Conservation (phyloP, 2,888 invertebrate species). For the Pyrrhosoma nymphula region DNA sequence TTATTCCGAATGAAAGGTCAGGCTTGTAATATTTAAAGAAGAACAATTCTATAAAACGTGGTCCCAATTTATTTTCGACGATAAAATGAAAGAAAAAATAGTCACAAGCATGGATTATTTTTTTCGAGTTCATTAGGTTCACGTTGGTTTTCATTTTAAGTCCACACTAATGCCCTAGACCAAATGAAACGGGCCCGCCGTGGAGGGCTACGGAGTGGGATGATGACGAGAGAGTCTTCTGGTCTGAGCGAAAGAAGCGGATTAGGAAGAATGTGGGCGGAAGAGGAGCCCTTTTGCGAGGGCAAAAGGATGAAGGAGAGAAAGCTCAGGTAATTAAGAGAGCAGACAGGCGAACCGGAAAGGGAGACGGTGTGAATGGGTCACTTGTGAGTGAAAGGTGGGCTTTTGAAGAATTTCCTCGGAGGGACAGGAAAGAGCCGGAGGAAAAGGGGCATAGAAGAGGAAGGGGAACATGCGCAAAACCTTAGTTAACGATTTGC, state of each 20-base stretch:
- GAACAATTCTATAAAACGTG: too few relatives aligned
- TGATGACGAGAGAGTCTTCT: not conserved
- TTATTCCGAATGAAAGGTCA: too few relatives aligned
- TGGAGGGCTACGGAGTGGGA: not conserved
- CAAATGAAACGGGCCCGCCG: not conserved
- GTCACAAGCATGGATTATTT: not conserved
- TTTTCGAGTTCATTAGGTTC: not conserved
- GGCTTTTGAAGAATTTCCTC: not conserved
- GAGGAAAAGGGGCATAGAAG: not conserved
- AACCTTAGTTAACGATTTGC: too few relatives aligned
- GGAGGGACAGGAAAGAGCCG: not conserved
- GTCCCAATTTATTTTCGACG: too few relatives aligned
- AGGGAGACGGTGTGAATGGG: not conserved
- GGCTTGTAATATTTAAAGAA: too few relatives aligned
- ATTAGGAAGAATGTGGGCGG: not conserved
- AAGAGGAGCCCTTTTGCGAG: not conserved
- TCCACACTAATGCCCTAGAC: not conserved
- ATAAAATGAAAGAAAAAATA: too few relatives aligned
- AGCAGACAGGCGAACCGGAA: not conserved
- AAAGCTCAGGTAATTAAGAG: not conserved
- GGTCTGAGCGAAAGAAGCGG: not conserved
- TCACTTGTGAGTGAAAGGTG: not conserved
- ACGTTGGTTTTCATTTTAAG: not conserved
- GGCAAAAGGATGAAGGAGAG: not conserved
- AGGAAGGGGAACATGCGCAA: too few relatives aligned